Evolutionary conservation across 2,113 vertebrate genomes (phyloP).

Genomic region (Oxyura jamaicensis): DNA sequence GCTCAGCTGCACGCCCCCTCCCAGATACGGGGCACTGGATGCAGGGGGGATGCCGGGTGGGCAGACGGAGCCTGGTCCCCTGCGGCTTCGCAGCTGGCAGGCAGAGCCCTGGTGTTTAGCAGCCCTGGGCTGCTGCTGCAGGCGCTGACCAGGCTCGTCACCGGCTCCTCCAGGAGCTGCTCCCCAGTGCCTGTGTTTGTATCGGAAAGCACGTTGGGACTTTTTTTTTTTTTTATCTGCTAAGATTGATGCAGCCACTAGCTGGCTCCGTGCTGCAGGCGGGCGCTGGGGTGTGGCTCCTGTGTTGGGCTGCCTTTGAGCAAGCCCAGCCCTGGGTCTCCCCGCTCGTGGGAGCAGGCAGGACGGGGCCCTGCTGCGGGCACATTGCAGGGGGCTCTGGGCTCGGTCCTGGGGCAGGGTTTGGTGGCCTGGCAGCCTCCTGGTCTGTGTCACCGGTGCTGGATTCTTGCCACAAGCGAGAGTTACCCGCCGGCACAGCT

Average conservation of each 20-base stretch:
- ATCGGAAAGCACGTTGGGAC: fast-evolving
- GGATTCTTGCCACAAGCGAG: background rate
- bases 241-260: background rate
- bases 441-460: background rate
- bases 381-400: background rate
- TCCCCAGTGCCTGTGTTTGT: fast-evolving
- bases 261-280: background rate
- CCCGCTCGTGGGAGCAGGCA: background rate
- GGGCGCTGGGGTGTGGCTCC: background rate
- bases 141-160: fast-evolving
- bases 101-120: fast-evolving
- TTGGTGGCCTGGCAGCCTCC: background rate
- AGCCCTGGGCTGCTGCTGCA: background rate
- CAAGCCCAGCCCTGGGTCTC: background rate
- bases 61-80: background rate
- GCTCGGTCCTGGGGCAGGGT: background rate
- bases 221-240: background rate
- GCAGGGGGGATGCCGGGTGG: background rate
- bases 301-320: background rate
- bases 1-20: background rate
- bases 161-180: fast-evolving
- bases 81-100: fast-evolving
- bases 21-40: background rate
- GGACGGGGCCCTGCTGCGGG: background rate
- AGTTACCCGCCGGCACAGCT: background rate